Evolutionary conservation across 1,140 invertebrate genomes (phyloP), one percentile per base, ranked within the genome.

Genomic region (Neodiprion fabricii): DNA sequence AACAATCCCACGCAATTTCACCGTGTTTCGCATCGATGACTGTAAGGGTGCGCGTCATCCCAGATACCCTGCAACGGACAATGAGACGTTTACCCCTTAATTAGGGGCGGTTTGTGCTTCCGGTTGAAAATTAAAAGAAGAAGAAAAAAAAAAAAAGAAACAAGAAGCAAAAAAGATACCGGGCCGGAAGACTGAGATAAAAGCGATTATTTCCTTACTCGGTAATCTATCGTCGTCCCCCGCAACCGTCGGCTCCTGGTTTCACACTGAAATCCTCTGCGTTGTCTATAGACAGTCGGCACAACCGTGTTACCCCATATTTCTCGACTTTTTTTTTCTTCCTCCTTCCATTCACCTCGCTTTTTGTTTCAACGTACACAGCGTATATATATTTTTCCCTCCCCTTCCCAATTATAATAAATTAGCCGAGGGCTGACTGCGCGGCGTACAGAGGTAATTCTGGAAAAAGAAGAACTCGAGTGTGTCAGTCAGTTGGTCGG

Each of bases 161-260:
- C 70, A 67, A 12, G 48, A 11, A 67, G 66, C 67, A 67, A 75
- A 74, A 76, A 73, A 74, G 73, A 67, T 74, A 48, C 48, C 71
- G 68, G 61, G 72, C 66, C 61, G 70, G 40, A 23, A 49, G 28
- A 61, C 11, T 61, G 0, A 61, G 53, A 61, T 11, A 61, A 61
- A 61, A 61, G 53, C 53, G 53, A 61, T 61, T 61, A 61, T 61
- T 61, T 61, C 53, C 53, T 61, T 61, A 61, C 28, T 40, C 28
- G 28, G 28, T 40, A 40, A 40, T 40, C 28, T 40, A 40, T 40
- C 28, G 28, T 40, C 28, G 28, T 3, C 28, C 28, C 1, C 28
- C 28, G 28, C 28, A 40, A 40, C 5, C 28, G 28, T 40, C 28
- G 28, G 28, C 28, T 40, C 2, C 28, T 40, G 28, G 28, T 40